A percentile compares a stretch with the other conserved stretches of the same genome.
Conservation (phyloP, 2,113 vertebrate genomes). For the Mola mola region DNA sequence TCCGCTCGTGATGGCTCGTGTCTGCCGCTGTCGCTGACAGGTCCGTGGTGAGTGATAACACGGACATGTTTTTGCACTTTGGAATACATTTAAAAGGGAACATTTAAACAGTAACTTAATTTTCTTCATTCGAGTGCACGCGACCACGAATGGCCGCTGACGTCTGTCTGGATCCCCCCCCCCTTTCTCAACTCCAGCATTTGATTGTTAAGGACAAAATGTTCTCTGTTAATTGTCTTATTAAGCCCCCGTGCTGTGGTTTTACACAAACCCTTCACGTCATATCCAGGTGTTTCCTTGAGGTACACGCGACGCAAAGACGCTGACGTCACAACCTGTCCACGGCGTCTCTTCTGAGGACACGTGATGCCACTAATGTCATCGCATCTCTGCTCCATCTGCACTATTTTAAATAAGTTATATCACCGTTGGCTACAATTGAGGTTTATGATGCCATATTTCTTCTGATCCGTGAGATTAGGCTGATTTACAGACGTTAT, state of each 20-base stretch:
- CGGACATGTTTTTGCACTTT: background rate
- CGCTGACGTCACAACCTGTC: slow-evolving; percentile 17
- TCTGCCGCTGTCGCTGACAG: slow-evolving; percentile 18
- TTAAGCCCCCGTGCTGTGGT: background rate
- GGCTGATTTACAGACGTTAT: background rate
- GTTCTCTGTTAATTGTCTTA: background rate
- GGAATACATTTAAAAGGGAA: background rate
- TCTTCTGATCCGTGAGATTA: background rate
- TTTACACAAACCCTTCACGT: slow-evolving; percentile 2
- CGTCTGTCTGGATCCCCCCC: background rate
- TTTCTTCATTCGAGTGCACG: no score
- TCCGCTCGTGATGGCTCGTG: slow-evolving; percentile 25
- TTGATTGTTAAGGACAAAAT: background rate
- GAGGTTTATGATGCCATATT: background rate
- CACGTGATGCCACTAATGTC: background rate
- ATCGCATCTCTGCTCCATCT: background rate
- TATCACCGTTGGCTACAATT: rapidly evolving
- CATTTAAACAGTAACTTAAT: slow-evolving; percentile 7
- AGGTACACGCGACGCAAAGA: background rate
- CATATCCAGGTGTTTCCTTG: slow-evolving; percentile 1
- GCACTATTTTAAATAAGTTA: background rate
- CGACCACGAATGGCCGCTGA: background rate
- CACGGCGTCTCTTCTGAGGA: background rate
- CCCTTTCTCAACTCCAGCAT: background rate
- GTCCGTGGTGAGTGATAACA: slow-evolving; percentile 55